Percentiles rank a stretch among this genome's conserved stretches.
These are phyloP conservation scores for Lissocephala sabroskyi DNA, from an alignment of 2,888 invertebrate species.

Conservation along the genomic window DNA sequence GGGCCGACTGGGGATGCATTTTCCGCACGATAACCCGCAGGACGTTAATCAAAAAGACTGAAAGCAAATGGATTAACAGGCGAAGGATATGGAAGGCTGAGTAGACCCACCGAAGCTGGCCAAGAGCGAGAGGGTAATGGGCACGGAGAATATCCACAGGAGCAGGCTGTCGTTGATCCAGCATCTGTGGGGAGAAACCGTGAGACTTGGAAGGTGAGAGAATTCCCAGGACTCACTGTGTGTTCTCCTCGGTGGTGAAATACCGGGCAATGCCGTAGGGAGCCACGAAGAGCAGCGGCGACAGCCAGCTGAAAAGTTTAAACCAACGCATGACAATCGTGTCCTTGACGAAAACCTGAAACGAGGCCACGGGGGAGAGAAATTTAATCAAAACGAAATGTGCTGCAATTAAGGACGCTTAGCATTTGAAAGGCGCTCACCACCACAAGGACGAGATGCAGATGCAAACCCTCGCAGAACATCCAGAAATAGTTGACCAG, in stretches of 20 bases:
- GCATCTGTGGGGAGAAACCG: slow-evolving; percentile 73
- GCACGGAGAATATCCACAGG: slow-evolving; percentile 78
- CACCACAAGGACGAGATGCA: slow-evolving; percentile 83
- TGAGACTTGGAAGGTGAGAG: background rate
- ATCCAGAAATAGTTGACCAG: slow-evolving; percentile 88
- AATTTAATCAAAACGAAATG: slow-evolving; percentile 11
- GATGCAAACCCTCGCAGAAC: slow-evolving; percentile 85
- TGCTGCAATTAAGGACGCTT: slow-evolving; percentile 12
- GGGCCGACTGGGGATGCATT: slow-evolving; percentile 77
- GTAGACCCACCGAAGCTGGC: slow-evolving; percentile 75
- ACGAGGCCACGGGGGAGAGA: background rate
- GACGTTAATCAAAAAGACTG: slow-evolving; percentile 80
- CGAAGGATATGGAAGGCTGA: background rate
- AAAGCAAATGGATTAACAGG: background rate
- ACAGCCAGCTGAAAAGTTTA: slow-evolving; percentile 80
- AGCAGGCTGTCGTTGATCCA: slow-evolving; percentile 79
- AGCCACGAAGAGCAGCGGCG: slow-evolving; percentile 75
- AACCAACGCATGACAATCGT: slow-evolving; percentile 82
- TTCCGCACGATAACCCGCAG: slow-evolving; percentile 78
- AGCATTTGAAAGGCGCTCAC: slow-evolving; percentile 73
- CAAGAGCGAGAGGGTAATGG: slow-evolving; percentile 76
- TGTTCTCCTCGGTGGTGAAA: slow-evolving; percentile 74
- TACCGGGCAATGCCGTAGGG: slow-evolving; percentile 69
- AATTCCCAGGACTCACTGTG: slow-evolving; percentile 73
- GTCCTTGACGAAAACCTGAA: slow-evolving; percentile 81